Evolutionary conservation across 2,113 vertebrate species (phyloP).

Genomic region (Anolis carolinensis): DNA sequence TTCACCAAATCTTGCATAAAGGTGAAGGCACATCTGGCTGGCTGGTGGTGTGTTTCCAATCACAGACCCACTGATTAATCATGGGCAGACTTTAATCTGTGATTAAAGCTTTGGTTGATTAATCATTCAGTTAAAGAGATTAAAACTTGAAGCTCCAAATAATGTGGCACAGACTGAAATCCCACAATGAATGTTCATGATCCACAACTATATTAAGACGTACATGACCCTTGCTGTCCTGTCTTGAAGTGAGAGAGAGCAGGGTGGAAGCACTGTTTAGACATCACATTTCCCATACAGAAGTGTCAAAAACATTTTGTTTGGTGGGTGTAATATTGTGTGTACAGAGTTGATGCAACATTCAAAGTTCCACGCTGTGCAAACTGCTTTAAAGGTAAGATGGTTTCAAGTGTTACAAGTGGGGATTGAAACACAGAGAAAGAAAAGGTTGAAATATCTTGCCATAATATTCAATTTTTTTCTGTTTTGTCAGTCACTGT

Average conservation of each 20-base stretch:
- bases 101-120: constrained; percentile 4
- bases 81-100: constrained; percentile 3
- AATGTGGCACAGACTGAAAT: not conserved
- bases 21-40: not conserved
- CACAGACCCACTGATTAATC: not conserved
- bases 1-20: not conserved
- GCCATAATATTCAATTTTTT: too few relatives aligned
- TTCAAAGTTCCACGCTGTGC: not conserved
- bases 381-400: not conserved
- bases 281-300: not conserved
- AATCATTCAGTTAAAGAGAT: not conserved
- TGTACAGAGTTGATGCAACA: not conserved
- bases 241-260: not conserved
- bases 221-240: not conserved
- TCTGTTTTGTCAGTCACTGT: too few relatives aligned
- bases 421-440: not conserved
- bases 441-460: not conserved
- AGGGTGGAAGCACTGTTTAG: not conserved
- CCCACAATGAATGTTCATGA: not conserved
- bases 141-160: not conserved
- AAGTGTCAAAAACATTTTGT: not conserved
- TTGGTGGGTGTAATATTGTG: not conserved
- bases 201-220: too few relatives aligned
- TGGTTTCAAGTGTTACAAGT: not conserved
- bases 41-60: not conserved